Percentiles rank a stretch among this genome's conserved stretches.
Conservation (phyloP, 2,797 vertebrate genomes). For the Smutsia temminckii region DNA sequence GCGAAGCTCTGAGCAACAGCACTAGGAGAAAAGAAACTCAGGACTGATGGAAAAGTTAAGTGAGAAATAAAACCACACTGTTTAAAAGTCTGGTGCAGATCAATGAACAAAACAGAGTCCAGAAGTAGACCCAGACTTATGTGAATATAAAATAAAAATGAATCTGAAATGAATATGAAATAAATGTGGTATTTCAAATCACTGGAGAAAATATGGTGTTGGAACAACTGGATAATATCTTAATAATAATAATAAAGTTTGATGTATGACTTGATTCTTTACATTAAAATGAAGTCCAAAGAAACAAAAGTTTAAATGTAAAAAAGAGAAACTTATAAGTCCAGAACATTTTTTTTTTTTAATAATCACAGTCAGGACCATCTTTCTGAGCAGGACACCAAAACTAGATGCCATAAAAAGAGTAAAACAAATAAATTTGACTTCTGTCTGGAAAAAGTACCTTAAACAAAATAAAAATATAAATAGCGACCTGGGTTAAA, state of each 20-base stretch:
- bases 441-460: neutral
- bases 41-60: neutral
- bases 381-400: neutral
- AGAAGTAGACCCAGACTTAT: neutral
- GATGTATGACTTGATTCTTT: neutral
- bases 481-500: neutral
- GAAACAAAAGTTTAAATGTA: neutral
- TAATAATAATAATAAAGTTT: neutral
- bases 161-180: neutral
- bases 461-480: slow-evolving; percentile 23
- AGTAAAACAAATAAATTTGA: neutral
- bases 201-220: neutral
- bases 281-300: slow-evolving; percentile 10
- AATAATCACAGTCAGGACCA: neutral
- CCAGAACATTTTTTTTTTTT: neutral
- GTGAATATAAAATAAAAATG: neutral
- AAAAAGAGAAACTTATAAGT: neutral
- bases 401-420: neutral
- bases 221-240: neutral
- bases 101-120: neutral
- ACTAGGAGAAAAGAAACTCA: neutral
- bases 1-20: neutral
- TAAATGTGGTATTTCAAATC: neutral
- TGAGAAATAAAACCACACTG: neutral
- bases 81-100: neutral